Conservation (phyloP, 64 coral and sea anemone genomes). For the Anthopleura sola region DNA sequence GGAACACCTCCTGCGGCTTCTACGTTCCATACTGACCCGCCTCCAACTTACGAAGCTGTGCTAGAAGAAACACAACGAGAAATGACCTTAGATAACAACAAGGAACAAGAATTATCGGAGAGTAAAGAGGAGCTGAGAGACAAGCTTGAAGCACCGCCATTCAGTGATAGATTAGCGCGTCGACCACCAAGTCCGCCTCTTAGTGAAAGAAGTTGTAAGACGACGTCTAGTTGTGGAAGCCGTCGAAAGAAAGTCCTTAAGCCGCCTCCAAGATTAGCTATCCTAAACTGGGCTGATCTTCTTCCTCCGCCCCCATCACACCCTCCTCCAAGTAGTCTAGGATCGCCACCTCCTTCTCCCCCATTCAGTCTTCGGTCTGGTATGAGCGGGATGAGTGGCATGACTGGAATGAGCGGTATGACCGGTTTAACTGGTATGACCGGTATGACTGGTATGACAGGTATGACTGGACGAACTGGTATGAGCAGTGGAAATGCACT, state of each 20-base stretch:
- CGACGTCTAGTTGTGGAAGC: constrained; percentile 66
- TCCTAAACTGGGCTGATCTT: constrained; percentile 97
- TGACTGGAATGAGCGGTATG: constrained; percentile 82
- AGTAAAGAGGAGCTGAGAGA: constrained; percentile 32
- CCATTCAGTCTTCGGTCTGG: constrained; percentile 82
- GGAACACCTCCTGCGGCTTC: constrained; percentile 20
- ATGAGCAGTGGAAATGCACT: constrained; percentile 37
- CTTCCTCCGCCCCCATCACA: constrained; percentile 85
- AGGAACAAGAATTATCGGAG: constrained; percentile 27
- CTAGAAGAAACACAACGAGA: constrained; percentile 58
- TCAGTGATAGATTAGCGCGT: constrained; percentile 2
- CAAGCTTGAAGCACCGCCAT: constrained; percentile 15
- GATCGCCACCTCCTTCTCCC: constrained; percentile 92
- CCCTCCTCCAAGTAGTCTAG: constrained; percentile 89
- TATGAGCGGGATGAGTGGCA: constrained; percentile 90
- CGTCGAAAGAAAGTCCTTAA: constrained; percentile 77
- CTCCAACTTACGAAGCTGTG: constrained; percentile 77
- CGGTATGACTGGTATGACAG: constrained; percentile 62
- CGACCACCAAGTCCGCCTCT: constrained; percentile 50
- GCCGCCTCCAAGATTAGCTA: constrained; percentile 84
- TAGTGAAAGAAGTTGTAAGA: constrained; percentile 86
- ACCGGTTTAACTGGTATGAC: constrained; percentile 70
- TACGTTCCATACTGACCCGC: constrained; percentile 81
- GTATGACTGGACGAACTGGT: constrained; percentile 73
- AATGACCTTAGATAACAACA: constrained; percentile 20